phyloP scores from a whole-genome alignment of 1,140 invertebrate genomes.

The Apis laboriosa region DNA sequence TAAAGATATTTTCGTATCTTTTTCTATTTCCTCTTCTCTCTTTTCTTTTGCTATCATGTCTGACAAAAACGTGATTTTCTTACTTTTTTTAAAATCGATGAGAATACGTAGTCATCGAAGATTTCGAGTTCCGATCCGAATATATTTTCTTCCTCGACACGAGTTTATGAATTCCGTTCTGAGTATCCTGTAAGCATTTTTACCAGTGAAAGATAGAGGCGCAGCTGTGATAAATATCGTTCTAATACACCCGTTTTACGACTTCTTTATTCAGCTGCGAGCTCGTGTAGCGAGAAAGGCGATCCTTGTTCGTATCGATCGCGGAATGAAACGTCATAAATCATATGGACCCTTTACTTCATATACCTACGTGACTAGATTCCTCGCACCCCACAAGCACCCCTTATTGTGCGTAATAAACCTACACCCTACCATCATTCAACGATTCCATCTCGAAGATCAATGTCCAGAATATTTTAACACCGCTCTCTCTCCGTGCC shows the following conservation, averaged over 20 bases:
- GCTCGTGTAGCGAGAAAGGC: neutral
- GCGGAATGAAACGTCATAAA: conserved; percentile 14
- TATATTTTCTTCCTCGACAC: too few relatives aligned
- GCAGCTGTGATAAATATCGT: neutral
- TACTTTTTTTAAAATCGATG: neutral
- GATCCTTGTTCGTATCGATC: conserved; percentile 5
- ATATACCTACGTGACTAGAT: conserved; percentile 22
- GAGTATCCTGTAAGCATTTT: neutral
- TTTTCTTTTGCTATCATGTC: neutral
- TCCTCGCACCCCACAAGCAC: neutral
- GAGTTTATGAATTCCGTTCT: neutral
- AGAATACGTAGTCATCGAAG: neutral
- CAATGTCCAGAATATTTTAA: neutral
- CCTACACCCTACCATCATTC: neutral
- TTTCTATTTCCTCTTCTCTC: too few relatives aligned
- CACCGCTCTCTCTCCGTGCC: neutral
- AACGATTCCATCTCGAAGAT: neutral
- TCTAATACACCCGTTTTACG: conserved; percentile 2
- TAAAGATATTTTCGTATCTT: conserved; percentile 42
- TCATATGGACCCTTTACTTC: conserved; percentile 13
- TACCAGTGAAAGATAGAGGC: neutral
- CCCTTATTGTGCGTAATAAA: conserved; percentile 10
- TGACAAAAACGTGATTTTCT: neutral
- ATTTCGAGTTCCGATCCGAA: neutral
- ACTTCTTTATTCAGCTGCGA: neutral